Conservation (phyloP, 2,113 vertebrate genomes). For the Pollachius pollachius region DNA sequence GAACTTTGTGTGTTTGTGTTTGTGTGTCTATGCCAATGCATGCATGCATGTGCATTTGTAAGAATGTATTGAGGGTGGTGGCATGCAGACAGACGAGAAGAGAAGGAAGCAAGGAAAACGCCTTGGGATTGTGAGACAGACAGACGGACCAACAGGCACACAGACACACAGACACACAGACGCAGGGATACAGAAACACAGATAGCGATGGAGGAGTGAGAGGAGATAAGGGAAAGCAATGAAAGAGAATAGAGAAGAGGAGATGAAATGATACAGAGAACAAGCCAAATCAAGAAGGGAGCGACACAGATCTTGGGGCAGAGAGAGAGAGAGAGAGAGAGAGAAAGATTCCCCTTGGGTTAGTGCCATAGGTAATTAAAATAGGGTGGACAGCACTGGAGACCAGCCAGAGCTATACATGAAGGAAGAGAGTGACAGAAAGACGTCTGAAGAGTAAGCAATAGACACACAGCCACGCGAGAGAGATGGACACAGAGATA, state of each 20-base stretch:
- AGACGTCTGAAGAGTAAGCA: conserved; percentile 1
- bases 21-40: not conserved
- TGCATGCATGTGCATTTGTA: not conserved
- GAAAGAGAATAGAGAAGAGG: conserved; percentile 26
- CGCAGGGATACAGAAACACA: not conserved
- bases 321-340: conserved; percentile 18
- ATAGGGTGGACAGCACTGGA: conserved; percentile 70
- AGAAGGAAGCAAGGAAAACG: not conserved
- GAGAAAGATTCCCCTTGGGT: conserved; percentile 54
- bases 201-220: conserved; percentile 3
- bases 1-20: not conserved
- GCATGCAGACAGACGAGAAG: conserved; percentile 6
- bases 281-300: conserved; percentile 9
- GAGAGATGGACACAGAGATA: not conserved
- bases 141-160: conserved; percentile 15
- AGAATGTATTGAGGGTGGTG: not conserved
- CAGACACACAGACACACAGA: conserved; percentile 21
- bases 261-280: not conserved
- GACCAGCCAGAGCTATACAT: conserved; percentile 48
- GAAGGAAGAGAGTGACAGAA: not conserved
- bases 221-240: conserved; percentile 31
- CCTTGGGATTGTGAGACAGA: not conserved
- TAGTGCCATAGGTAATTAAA: conserved; percentile 71
- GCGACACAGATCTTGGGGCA: not conserved
- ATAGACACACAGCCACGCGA: conserved; percentile 16